Evolutionary conservation across 2,113 vertebrate genomes (phyloP).

Genomic region (Tinamus guttatus): DNA sequence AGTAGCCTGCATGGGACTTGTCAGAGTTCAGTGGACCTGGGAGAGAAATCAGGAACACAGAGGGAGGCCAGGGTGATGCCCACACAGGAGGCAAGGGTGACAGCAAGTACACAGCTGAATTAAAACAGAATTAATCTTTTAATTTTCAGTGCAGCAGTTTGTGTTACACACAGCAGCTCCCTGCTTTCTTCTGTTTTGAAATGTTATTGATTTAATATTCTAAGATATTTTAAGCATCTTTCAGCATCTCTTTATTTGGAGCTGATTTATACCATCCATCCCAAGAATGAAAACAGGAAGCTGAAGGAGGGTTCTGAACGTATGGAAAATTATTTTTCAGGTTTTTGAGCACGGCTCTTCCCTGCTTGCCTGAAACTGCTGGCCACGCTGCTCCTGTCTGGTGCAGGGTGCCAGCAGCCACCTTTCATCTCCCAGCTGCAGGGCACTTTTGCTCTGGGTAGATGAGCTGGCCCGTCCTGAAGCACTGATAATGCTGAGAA

Average conservation of each 20-base stretch:
- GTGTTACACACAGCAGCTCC: not conserved
- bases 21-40: accelerated
- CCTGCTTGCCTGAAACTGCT: not conserved
- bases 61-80: not conserved
- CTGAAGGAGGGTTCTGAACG: not conserved
- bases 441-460: accelerated
- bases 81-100: not conserved
- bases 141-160: not conserved
- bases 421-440: not conserved
- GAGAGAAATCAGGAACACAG: not conserved
- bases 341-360: not conserved
- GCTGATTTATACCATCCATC: not conserved
- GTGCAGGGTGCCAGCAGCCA: not conserved
- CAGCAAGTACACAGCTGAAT: not conserved
- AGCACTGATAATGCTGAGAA: not conserved
- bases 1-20: not conserved
- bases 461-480: not conserved
- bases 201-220: not conserved
- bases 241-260: not conserved
- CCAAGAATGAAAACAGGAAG: not conserved
- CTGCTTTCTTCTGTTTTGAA: slow-evolving; percentile 8
- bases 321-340: not conserved
- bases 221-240: not conserved
- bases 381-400: not conserved
- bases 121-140: not conserved